Base-by-base conservation (phyloP, 2,888 invertebrate genomes). In the Hemicrepidius hirtus region DNA sequence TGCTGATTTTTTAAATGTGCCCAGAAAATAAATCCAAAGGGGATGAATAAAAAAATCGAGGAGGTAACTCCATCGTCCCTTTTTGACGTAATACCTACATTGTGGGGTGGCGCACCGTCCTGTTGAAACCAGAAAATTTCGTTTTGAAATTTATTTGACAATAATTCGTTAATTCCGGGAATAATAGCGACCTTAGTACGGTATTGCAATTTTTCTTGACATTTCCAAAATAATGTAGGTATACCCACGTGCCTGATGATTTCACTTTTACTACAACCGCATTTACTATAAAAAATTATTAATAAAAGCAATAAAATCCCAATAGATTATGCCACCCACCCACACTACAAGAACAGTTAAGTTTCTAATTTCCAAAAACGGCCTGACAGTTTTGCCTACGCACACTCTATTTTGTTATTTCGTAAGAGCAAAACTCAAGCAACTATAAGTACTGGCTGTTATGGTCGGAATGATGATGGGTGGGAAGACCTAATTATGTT, bases 401-500 rank as follows among this genome's bases (percentile, higher is more conserved):
- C 57, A n/a, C 37, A n/a, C 21, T 44, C 24, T 16, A 60, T 41
- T 60, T 60, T 40, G 2, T 20, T 10, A 28, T 60, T 60, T 60
- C 41, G 28, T 60, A 60, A 60, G 16, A n/a, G 18, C n/a, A 44
- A 55, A 46, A 37, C 24, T 44, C 44, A 46, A 55, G 65, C 65
- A 40, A 24, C 53, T 65, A 50, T n/a, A 65, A 65, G 13, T 64
- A 35, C 35, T 64, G 37, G 49, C 50, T 63, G 63, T 63, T 16
- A 20, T 49, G 16, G 49, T 60, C 32, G 62, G 46, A 64, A 57
- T 65, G 32, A 57, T 65, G 32, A 65, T 50, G 66, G 65, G 71
- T 66, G 66, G 64, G 70, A 70, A 57, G 63, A 55, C 55, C 59
- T 60, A 68, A 71, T 71, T 71, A 49, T 66, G 60, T 66, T 65